These are phyloP conservation scores for Triplophysa siluroides DNA, from an alignment of 2,113 vertebrate species.

Conservation along the genomic window DNA sequence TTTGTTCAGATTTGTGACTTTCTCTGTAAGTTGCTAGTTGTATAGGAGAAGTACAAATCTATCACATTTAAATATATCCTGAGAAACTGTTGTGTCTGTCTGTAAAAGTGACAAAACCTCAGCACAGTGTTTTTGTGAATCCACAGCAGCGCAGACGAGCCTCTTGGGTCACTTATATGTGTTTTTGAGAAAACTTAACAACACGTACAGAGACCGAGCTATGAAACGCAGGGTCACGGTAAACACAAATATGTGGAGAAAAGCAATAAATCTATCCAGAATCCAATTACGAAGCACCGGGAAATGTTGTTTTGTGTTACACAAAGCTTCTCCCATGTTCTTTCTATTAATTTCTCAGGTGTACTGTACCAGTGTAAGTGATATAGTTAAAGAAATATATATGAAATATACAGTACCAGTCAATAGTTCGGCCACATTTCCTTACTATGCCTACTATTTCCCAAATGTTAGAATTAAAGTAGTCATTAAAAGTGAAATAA, in stretches of 20 bases:
- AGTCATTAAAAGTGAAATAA: too few species aligned
- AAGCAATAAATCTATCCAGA: slow-evolving; percentile 50
- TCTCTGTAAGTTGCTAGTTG: too few species aligned
- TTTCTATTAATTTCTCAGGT: slow-evolving; percentile 10
- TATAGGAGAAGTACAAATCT: not conserved
- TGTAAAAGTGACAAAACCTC: slow-evolving; percentile 39
- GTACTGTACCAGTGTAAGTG: not conserved
- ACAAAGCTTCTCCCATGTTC: slow-evolving; percentile 9
- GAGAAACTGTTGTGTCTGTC: not conserved
- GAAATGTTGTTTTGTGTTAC: slow-evolving; percentile 46
- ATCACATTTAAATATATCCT: not conserved
- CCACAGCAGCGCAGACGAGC: slow-evolving; percentile 46
- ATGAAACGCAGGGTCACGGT: slow-evolving; percentile 50
- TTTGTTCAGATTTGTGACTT: not conserved
- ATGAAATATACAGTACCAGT: not conserved
- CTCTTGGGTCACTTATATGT: slow-evolving; percentile 59
- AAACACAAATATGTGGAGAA: slow-evolving; percentile 48
- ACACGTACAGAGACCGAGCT: slow-evolving; percentile 57
- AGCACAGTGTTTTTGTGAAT: slow-evolving; percentile 43
- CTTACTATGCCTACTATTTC: too few species aligned
- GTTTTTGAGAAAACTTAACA: slow-evolving; percentile 63
- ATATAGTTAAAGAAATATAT: not conserved
- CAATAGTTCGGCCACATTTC: too few species aligned
- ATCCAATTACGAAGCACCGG: slow-evolving; percentile 57
- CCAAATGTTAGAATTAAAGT: too few species aligned